phyloP scores from a whole-genome alignment of 2,797 vertebrate species.

The Spondyliosoma cantharus region DNA sequence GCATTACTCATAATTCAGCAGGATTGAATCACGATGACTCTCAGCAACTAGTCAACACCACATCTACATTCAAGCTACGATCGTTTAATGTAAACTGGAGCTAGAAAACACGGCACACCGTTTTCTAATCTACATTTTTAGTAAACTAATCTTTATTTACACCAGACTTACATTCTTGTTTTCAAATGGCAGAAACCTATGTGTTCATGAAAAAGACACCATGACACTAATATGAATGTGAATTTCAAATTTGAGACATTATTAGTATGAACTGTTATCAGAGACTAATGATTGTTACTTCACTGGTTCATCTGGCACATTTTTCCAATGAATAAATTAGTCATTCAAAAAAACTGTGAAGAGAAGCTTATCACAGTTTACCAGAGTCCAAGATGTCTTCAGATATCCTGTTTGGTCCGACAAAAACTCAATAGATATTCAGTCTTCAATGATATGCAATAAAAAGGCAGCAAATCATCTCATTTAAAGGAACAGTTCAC shows the following conservation, averaged over 20 bases:
- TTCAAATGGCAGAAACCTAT: conserved; percentile 64
- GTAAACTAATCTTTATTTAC: conserved; percentile 33
- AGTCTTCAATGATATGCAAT: neutral
- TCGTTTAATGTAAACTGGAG: neutral
- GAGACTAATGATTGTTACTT: neutral
- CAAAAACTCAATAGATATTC: neutral
- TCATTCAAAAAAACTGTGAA: neutral
- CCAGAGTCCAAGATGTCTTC: neutral
- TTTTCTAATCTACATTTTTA: conserved; percentile 34
- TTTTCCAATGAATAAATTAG: too few relatives aligned
- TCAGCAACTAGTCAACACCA: conserved; percentile 21
- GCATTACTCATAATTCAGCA: conserved; percentile 38
- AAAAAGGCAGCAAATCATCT: neutral
- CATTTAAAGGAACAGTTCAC: neutral
- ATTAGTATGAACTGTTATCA: neutral
- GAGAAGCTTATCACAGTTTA: neutral
- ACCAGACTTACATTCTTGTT: conserved; percentile 67
- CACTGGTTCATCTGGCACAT: neutral
- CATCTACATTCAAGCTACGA: conserved; percentile 28
- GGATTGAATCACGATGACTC: conserved; percentile 37
- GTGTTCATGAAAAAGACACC: conserved; percentile 54
- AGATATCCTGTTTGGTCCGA: neutral
- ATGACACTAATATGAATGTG: conserved; percentile 10
- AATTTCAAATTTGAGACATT: conserved; percentile 25
- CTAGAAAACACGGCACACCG: conserved; percentile 32